Percentiles rank a stretch among this genome's conserved stretches.
phyloP scores from a whole-genome alignment of 2,888 invertebrate species.

The Drosophila mercatorum region DNA sequence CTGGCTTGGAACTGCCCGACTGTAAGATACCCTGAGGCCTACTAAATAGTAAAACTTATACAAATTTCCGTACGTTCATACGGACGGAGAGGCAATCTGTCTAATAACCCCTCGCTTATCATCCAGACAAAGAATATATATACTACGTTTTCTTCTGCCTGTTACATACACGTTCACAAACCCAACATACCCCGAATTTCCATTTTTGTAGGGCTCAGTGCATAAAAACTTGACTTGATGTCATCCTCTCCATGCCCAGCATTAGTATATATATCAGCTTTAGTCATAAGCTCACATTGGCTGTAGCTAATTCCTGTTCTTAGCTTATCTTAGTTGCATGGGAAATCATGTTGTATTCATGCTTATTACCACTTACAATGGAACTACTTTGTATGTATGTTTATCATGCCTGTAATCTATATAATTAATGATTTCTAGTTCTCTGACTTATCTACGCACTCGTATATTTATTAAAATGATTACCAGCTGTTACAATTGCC shows the following conservation, averaged over 20 bases:
- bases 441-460: neutral
- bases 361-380: neutral
- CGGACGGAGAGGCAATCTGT: too few species aligned
- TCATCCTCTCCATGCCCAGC: neutral
- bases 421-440: neutral
- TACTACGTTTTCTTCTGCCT: neutral
- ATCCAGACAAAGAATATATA: too few species aligned
- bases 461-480: constrained; percentile 36
- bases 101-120: too few species aligned
- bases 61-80: too few species aligned
- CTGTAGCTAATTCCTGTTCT: neutral
- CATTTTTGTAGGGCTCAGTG: neutral
- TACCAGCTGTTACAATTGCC: constrained; percentile 42
- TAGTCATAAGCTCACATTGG: neutral
- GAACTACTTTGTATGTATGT: neutral
- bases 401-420: neutral
- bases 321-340: too few species aligned
- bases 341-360: neutral
- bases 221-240: neutral
- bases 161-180: too few species aligned
- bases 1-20: neutral
- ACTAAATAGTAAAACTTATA: too few species aligned
- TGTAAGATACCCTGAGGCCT: too few species aligned
- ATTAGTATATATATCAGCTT: neutral
- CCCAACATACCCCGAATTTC: neutral